Base-by-base conservation (phyloP, 2,888 invertebrate species). In the Mystacides longicornis region DNA sequence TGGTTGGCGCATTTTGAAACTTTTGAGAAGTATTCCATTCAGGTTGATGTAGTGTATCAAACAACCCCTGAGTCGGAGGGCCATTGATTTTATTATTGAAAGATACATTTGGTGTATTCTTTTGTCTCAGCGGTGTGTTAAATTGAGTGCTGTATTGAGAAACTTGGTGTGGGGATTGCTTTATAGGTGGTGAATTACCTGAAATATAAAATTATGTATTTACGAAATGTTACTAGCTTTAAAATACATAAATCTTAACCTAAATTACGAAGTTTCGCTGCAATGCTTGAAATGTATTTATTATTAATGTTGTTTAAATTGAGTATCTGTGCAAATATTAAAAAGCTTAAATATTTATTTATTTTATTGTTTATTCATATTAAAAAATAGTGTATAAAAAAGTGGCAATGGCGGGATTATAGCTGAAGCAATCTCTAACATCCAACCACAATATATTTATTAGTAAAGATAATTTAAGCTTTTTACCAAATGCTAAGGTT, bases 61-160 rank as follows among this genome's bases (percentile, higher is more conserved):
- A 86, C 45, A 86, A 67, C 56, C 85, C 82, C 63, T 81, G 81
- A 50, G 83, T 86, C 0, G 86, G 86, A 0, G 86, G 86, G 1
- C 86, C 86, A 23, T 77, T 78, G 3, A 82, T 78, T 66, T 85
- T 81, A 49, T 69, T 73, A 4, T 75, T 69, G 58, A 74, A 75
- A 3, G 65, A 74, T 46, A 75, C 70, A 60, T 75, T 74, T 2
- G 70, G 69, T 33, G 71, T 69, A 51, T 68, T 54, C 62, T 64
- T 43, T 66, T 69, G 27, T 58, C 62, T 63, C 64, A 64, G 68
- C 63, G 60, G 54, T 14, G 58, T 54, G 48, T 47, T 60, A 50
- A 51, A 55, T 46, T 51, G 51, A 11, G 55, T 45, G 4, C 21
- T 43, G 37, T 57, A 49, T 21, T 53, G 56, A n/a, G 54, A 46